phyloP scores from a whole-genome alignment of 2,888 invertebrate species.

The Eilema griseolum region DNA sequence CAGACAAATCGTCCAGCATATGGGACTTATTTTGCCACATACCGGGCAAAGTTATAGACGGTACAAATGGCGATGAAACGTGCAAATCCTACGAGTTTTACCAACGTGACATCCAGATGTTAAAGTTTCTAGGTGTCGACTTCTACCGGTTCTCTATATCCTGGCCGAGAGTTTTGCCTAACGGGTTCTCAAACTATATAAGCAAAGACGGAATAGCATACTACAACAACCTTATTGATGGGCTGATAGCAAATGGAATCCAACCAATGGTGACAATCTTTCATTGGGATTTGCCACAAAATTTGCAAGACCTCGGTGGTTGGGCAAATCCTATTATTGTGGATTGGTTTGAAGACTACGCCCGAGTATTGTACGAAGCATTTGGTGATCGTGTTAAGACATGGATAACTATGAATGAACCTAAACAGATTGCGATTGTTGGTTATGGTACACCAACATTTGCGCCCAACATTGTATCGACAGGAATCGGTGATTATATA shows the following conservation, averaged over 20 bases:
- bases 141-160: constrained; percentile 88
- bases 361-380: constrained; percentile 73
- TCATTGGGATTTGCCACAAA: constrained; percentile 86
- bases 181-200: constrained; percentile 81
- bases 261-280: constrained; percentile 87
- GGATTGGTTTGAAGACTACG: constrained; percentile 83
- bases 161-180: constrained; percentile 89
- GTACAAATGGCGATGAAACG: constrained; percentile 86
- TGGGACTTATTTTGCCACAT: constrained; percentile 88
- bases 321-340: constrained; percentile 79
- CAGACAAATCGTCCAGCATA: constrained; percentile 86
- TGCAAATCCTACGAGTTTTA: constrained; percentile 88
- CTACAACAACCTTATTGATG: constrained; percentile 89
- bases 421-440: constrained; percentile 70
- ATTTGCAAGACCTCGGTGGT: constrained; percentile 87
- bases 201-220: constrained; percentile 88
- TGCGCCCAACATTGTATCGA: constrained; percentile 73
- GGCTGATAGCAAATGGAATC: constrained; percentile 86
- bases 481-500: constrained; percentile 83
- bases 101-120: constrained; percentile 82
- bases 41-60: constrained; percentile 81
- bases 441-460: constrained; percentile 78
- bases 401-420: constrained; percentile 89
- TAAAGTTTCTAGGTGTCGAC: constrained; percentile 78
- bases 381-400: constrained; percentile 84